These are phyloP conservation scores for Artibeus lituratus DNA, from an alignment of 2,797 vertebrate genomes.

Conservation along the genomic window DNA sequence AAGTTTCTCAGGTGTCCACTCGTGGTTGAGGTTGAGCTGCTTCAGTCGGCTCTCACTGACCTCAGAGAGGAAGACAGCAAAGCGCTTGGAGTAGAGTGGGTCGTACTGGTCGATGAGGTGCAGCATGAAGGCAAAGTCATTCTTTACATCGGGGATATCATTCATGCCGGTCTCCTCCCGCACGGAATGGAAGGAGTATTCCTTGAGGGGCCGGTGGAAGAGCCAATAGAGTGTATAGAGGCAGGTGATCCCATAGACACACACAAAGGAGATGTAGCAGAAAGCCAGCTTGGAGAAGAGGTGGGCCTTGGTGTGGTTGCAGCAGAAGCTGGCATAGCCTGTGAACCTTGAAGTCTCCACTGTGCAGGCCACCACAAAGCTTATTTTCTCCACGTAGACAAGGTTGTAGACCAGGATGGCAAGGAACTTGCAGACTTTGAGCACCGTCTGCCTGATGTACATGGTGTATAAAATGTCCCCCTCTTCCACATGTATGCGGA, in stretches of 20 bases:
- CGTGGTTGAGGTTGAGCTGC: constrained; percentile 92
- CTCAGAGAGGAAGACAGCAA: constrained; percentile 93
- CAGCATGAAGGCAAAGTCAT: constrained; percentile 94
- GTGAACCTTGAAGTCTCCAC: constrained; percentile 89
- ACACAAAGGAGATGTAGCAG: constrained; percentile 91
- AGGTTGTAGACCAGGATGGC: constrained; percentile 89
- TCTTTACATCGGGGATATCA: constrained; percentile 93
- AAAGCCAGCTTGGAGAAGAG: constrained; percentile 93
- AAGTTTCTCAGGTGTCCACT: constrained; percentile 90
- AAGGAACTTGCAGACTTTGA: constrained; percentile 91
- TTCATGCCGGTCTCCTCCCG: constrained; percentile 91
- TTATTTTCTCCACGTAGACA: constrained; percentile 86
- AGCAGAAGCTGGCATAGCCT: constrained; percentile 91
- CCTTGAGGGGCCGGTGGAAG: constrained; percentile 90
- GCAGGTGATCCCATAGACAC: constrained; percentile 89
- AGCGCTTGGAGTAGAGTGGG: constrained; percentile 91
- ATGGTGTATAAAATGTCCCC: constrained; percentile 90
- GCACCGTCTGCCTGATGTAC: constrained; percentile 90
- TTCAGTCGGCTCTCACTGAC: constrained; percentile 91
- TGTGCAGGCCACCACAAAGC: constrained; percentile 88
- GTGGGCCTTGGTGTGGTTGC: constrained; percentile 93
- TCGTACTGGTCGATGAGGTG: constrained; percentile 94
- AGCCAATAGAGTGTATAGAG: constrained; percentile 94
- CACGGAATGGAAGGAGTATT: constrained; percentile 90
- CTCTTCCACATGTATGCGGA: constrained; percentile 91